Evolutionary conservation across 2,888 invertebrate species (phyloP).

Genomic region (Acronicta psi): DNA sequence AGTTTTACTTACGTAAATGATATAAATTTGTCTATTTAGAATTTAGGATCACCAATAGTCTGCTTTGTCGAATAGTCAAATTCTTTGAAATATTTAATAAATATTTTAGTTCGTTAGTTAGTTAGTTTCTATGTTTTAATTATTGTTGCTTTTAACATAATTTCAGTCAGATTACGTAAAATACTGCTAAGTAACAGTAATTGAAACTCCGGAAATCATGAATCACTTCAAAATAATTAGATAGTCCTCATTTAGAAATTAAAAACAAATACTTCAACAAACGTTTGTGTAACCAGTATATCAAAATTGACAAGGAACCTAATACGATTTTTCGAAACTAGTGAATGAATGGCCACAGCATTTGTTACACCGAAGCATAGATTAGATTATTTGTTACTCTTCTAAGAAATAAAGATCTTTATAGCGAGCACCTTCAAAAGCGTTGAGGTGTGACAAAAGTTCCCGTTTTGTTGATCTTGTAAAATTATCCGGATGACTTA

Average conservation of each 20-base stretch:
- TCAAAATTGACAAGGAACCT: conserved; percentile 1
- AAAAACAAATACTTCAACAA: not conserved
- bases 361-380: conserved; percentile 41
- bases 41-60: conserved; percentile 24
- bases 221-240: too few relatives aligned
- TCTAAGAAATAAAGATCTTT: conserved; percentile 57
- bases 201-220: too few relatives aligned
- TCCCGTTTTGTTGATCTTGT: conserved; percentile 64
- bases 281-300: not conserved
- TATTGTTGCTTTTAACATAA: too few relatives aligned
- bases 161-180: too few relatives aligned
- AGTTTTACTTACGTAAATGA: conserved; percentile 26
- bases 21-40: too few relatives aligned
- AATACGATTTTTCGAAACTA: conserved; percentile 18
- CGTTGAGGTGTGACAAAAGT: conserved; percentile 60
- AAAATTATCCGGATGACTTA: conserved; percentile 66
- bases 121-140: not conserved
- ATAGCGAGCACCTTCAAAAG: conserved; percentile 43
- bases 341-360: conserved; percentile 30
- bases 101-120: too few relatives aligned
- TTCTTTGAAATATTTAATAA: not conserved
- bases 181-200: too few relatives aligned
- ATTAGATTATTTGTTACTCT: conserved; percentile 31
- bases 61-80: conserved; percentile 9
- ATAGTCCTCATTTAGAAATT: not conserved